Evolutionary conservation across 2,888 invertebrate genomes (phyloP).

Genomic region (Scrobipalpa atriplicella): DNA sequence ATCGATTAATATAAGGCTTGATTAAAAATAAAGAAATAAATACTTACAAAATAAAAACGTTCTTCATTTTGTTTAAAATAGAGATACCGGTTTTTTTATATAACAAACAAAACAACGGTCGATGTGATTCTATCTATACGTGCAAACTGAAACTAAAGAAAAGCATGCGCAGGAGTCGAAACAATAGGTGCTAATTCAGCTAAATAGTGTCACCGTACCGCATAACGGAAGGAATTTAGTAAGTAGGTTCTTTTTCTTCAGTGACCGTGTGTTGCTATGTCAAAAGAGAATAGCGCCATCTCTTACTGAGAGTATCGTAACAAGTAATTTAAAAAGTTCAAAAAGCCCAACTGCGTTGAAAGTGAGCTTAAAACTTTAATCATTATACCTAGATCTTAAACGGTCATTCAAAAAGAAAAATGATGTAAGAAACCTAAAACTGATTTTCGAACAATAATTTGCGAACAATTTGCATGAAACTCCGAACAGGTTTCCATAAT

Average conservation of each 20-base stretch:
- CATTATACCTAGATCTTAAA: no score
- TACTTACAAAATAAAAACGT: neutral
- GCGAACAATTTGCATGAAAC: no score
- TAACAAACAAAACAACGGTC: neutral
- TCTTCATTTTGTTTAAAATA: neutral
- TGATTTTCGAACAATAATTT: no score
- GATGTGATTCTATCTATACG: neutral
- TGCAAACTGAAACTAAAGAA: neutral
- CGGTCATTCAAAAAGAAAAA: no score
- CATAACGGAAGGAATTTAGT: slow-evolving; percentile 37
- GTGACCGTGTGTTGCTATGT: no score
- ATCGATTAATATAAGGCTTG: neutral
- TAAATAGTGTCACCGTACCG: slow-evolving; percentile 31
- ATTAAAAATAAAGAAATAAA: neutral
- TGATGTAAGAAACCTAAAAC: no score
- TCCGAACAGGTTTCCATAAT: no score
- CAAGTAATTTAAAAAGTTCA: no score
- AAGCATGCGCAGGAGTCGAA: neutral
- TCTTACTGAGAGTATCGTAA: no score
- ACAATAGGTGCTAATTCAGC: slow-evolving; percentile 2
- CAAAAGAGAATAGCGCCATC: no score
- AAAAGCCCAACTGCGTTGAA: no score
- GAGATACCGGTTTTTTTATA: neutral
- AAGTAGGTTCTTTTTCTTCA: neutral
- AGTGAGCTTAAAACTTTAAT: no score